These are phyloP conservation scores for Pentalonia nigronervosa DNA, from an alignment of 1,140 invertebrate genomes.

Conservation along the genomic window DNA sequence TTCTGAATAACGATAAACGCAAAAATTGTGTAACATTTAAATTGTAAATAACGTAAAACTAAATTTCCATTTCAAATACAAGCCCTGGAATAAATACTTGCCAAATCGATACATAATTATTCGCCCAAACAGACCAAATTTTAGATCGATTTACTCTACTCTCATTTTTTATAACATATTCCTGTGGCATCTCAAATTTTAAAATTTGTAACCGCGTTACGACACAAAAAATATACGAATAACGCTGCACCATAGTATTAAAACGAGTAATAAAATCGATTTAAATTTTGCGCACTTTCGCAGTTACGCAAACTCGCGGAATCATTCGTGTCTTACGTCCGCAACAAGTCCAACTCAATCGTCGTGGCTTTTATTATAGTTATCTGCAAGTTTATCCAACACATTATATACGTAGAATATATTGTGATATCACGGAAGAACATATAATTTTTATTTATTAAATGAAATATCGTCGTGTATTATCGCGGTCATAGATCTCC, in stretches of 20 bases:
- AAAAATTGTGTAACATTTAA: too few relatives aligned
- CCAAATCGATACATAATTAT: too few relatives aligned
- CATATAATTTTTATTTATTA: neutral
- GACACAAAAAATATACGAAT: neutral
- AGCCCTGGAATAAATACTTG: too few relatives aligned
- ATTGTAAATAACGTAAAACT: too few relatives aligned
- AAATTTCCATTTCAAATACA: too few relatives aligned
- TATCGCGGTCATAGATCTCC: neutral
- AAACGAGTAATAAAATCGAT: neutral
- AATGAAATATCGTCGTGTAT: neutral
- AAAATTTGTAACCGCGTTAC: neutral
- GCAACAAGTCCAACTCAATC: neutral
- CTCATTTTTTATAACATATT: neutral
- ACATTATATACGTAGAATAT: neutral
- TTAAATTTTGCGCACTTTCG: neutral
- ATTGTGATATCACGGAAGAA: neutral
- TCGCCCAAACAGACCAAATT: too few relatives aligned
- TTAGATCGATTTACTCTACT: too few relatives aligned
- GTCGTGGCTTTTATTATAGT: neutral
- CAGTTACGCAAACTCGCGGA: neutral
- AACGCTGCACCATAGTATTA: neutral
- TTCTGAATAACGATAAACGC: too few relatives aligned
- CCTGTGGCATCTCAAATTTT: neutral
- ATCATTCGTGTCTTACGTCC: neutral
- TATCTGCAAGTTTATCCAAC: neutral